Conservation (phyloP, 2,888 invertebrate species). For the Yponomeuta malinellus region DNA sequence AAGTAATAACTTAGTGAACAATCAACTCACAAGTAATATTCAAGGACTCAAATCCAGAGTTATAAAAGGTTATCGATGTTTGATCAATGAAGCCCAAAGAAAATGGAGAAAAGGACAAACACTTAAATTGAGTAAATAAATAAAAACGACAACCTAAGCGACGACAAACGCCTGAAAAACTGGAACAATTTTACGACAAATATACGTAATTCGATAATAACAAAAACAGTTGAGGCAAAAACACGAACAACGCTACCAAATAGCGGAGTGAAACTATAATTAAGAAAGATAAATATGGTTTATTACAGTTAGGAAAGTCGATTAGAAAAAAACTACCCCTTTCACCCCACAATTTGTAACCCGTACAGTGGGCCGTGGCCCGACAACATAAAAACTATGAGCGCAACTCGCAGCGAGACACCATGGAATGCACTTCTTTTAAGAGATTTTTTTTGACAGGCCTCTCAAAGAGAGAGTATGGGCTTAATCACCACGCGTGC, state of each 20-base stretch:
- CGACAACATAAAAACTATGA: constrained; percentile 59
- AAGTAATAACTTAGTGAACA: not conserved
- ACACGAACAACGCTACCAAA: constrained; percentile 69
- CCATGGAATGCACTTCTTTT: constrained; percentile 39
- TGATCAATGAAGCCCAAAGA: not conserved
- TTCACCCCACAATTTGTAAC: constrained; percentile 76
- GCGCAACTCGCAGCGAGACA: constrained; percentile 33
- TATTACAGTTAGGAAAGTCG: constrained; percentile 76
- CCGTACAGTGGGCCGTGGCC: constrained; percentile 64
- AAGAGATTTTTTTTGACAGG: too few relatives aligned
- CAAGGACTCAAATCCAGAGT: too few relatives aligned
- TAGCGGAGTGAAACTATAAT: constrained; percentile 68
- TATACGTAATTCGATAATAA: constrained; percentile 70
- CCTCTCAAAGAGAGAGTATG: too few relatives aligned
- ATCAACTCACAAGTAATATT: too few relatives aligned
- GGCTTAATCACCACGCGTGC: too few relatives aligned
- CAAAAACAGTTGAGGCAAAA: constrained; percentile 57
- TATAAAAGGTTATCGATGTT: not conserved
- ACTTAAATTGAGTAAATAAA: not conserved
- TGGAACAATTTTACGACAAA: constrained; percentile 50
- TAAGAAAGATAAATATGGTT: constrained; percentile 77
- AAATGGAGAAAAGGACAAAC: not conserved
- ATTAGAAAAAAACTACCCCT: constrained; percentile 75
- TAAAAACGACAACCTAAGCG: not conserved
- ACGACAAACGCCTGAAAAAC: not conserved